Conservation (phyloP, 2,113 vertebrate genomes). For the Ceratotherium simum region DNA sequence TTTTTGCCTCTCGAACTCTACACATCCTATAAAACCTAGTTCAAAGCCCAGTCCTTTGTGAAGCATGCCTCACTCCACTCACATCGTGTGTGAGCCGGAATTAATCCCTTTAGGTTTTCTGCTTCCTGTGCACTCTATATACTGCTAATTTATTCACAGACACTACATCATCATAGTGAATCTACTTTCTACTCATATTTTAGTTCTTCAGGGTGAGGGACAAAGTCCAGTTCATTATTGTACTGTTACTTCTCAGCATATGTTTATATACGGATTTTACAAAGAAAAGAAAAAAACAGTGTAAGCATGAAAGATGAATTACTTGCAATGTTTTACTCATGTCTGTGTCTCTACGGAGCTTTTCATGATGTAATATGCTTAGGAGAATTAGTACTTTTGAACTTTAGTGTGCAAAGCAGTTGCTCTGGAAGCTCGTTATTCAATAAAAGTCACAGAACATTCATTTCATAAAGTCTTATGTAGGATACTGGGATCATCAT, state of each 20-base stretch:
- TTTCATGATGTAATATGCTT: background rate
- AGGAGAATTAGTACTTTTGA: background rate
- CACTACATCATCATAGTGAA: accelerated
- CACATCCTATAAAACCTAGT: accelerated
- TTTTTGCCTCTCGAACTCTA: background rate
- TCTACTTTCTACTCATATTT: background rate
- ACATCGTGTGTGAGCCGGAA: accelerated
- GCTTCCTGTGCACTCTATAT: accelerated
- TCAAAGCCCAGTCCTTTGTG: background rate
- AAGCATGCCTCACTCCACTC: accelerated
- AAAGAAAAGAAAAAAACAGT: background rate
- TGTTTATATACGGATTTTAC: background rate
- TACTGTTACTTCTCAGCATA: background rate
- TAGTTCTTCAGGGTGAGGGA: background rate
- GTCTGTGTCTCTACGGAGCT: accelerated
- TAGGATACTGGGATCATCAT: too few relatives aligned
- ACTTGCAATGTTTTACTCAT: background rate
- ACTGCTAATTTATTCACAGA: background rate
- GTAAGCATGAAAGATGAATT: background rate
- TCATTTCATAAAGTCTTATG: background rate
- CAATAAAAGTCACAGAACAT: background rate
- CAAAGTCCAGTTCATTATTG: background rate
- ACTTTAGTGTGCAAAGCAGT: background rate
- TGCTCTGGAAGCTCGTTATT: background rate
- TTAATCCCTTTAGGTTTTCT: background rate